These are phyloP conservation scores for Tetrax tetrax DNA, from an alignment of 2,113 vertebrate genomes.

Conservation along the genomic window DNA sequence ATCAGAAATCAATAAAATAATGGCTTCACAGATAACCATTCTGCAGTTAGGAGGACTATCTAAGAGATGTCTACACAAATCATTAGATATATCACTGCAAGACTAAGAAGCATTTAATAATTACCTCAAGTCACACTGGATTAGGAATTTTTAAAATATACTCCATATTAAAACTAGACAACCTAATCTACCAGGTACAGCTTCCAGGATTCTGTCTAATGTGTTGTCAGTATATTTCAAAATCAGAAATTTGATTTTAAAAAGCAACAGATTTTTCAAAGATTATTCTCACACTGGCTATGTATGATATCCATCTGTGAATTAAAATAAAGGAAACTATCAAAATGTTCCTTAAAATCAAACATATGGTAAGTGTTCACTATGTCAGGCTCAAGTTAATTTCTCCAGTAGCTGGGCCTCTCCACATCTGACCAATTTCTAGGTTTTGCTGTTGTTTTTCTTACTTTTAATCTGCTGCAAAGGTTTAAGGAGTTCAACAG, in stretches of 20 bases:
- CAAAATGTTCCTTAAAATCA: constrained; percentile 75
- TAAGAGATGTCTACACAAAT: not conserved
- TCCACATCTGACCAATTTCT: constrained; percentile 40
- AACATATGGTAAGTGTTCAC: constrained; percentile 61
- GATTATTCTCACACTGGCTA: constrained; percentile 55
- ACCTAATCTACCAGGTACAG: not conserved
- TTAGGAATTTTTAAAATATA: not conserved
- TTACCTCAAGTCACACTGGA: not conserved
- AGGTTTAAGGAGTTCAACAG: not conserved
- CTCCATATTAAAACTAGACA: constrained; percentile 20
- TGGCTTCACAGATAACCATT: not conserved
- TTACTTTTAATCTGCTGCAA: constrained; percentile 33
- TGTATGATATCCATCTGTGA: constrained; percentile 65
- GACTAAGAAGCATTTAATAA: constrained; percentile 9
- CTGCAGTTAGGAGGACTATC: not conserved
- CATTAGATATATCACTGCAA: constrained; percentile 5
- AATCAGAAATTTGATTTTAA: constrained; percentile 69
- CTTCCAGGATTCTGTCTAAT: constrained; percentile 20
- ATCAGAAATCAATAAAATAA: not conserved
- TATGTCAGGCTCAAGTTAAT: constrained; percentile 29
- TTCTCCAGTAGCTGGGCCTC: constrained; percentile 39
- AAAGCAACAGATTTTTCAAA: constrained; percentile 67
- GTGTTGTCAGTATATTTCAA: constrained; percentile 43
- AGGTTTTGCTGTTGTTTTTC: not conserved
- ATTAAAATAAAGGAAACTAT: constrained; percentile 71